Percentiles rank a stretch among this genome's conserved stretches.
phyloP scores from a whole-genome alignment of 30 jellyfish, hydroid and myxozoan genomes.

The Calvadosia cruxmelitensis region DNA sequence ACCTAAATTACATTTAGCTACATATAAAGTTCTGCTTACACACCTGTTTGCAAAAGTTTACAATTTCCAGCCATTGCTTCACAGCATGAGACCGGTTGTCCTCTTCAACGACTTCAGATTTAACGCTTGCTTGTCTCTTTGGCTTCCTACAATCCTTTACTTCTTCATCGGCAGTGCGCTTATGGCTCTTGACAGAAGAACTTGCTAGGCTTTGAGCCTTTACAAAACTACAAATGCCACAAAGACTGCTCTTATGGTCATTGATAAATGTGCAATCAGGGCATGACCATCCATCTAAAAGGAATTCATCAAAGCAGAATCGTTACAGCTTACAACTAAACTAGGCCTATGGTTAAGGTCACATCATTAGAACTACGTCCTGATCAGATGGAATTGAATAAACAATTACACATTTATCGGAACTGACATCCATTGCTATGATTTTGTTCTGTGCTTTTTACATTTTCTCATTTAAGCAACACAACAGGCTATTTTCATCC shows the following conservation, averaged over 20 bases:
- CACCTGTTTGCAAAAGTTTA: conserved; percentile 58
- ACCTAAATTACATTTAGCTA: no score
- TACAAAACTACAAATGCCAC: background rate
- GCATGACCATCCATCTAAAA: background rate
- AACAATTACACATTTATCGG: no score
- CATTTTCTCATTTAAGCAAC: no score
- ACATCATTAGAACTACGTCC: no score
- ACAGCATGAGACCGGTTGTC: conserved; percentile 58
- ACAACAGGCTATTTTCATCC: no score
- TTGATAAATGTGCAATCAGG: background rate
- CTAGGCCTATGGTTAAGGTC: no score
- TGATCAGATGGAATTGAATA: no score
- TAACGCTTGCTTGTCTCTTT: conserved; percentile 57
- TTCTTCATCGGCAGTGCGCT: background rate
- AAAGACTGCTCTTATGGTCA: background rate
- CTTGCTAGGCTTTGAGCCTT: background rate
- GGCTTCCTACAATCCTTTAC: background rate
- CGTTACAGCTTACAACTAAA: background rate
- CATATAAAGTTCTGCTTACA: no score
- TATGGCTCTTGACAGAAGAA: no score
- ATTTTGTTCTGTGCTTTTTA: no score
- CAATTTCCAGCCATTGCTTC: conserved; percentile 59
- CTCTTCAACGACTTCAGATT: conserved; percentile 46
- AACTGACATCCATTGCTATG: no score
- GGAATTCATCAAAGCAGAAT: background rate